Evolutionary conservation across 2,888 invertebrate species (phyloP).

Genomic region (Yponomeuta malinellus): DNA sequence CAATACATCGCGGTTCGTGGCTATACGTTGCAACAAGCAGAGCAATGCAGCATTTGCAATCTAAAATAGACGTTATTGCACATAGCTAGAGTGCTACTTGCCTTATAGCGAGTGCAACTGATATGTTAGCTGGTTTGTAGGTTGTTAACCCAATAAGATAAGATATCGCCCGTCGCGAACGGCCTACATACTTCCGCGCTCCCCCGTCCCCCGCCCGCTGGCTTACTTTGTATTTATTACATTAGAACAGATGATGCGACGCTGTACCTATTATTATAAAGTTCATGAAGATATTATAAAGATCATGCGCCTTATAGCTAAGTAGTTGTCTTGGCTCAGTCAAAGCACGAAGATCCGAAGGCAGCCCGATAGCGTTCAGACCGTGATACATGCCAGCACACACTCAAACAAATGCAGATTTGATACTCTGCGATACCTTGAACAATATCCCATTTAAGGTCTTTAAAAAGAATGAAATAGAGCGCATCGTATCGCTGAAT

Average conservation of each 20-base stretch:
- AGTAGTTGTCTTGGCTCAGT: neutral
- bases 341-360: neutral
- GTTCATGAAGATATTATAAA: neutral
- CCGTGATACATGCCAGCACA: too few species aligned
- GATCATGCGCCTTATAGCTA: constrained; percentile 6
- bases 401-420: too few species aligned
- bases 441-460: too few species aligned
- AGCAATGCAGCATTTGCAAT: neutral
- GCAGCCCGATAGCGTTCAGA: neutral
- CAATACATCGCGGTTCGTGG: constrained; percentile 4
- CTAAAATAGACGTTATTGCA: constrained; percentile 9
- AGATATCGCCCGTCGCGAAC: constrained; percentile 54
- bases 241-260: neutral
- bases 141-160: constrained; percentile 72
- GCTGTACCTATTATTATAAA: constrained; percentile 1
- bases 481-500: too few species aligned
- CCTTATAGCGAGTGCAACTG: neutral
- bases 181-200: constrained; percentile 69
- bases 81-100: neutral
- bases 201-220: constrained; percentile 6
- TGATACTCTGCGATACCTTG: too few species aligned
- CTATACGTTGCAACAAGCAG: neutral
- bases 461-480: too few species aligned
- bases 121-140: constrained; percentile 41
- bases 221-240: constrained; percentile 4